Base-by-base conservation (phyloP, 2,888 invertebrate genomes). In the Augiades crinisus region DNA sequence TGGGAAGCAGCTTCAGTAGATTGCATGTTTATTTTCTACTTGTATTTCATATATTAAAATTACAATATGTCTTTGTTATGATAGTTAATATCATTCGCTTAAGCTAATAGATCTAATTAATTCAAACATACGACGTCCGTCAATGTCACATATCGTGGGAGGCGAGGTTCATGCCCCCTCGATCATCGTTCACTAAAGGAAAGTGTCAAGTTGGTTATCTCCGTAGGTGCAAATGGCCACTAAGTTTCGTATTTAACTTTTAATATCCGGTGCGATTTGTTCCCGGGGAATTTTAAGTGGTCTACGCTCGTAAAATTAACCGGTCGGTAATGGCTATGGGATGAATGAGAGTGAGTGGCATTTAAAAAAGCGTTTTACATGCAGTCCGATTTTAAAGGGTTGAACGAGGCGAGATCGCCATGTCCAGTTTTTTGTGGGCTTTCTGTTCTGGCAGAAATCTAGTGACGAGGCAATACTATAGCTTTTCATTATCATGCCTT, bases 251-350 rank as follows among this genome's bases (percentile, higher is more conserved):
- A 68, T 70, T 71, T 68, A 70, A 73, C 70, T 71, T 73, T 75
- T 73, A 72, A 78, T 81, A 80, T 81, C 83, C 79, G 78, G 80
- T 70, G 70, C 68, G 73, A 78, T 82, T 81, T 75, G 70, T 74
- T 70, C 72, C 58, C 56, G 59, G 49, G 63, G 68, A 68, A 68
- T 65, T 64, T 71, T 70, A 71, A 70, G 70, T 69, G 70, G 62
- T 61, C 61, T 55, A 51, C 56, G 58, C 56, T 65, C 66, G 61
- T 67, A 63, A 67, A 67, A 61, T 63, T 62, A 61, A 64, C 65
- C 62, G 61, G 61, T 59, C 53, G 54, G 58, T 62, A 62, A 67
- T 61, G 22, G 47, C 24, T 41, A 27, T 19, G 34, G 49, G 33
- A 49, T 41, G 49, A 55, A 54, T 54, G 56, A 61, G 47, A 52